phyloP scores from a whole-genome alignment of 2,888 invertebrate genomes.

The Leucania comma region DNA sequence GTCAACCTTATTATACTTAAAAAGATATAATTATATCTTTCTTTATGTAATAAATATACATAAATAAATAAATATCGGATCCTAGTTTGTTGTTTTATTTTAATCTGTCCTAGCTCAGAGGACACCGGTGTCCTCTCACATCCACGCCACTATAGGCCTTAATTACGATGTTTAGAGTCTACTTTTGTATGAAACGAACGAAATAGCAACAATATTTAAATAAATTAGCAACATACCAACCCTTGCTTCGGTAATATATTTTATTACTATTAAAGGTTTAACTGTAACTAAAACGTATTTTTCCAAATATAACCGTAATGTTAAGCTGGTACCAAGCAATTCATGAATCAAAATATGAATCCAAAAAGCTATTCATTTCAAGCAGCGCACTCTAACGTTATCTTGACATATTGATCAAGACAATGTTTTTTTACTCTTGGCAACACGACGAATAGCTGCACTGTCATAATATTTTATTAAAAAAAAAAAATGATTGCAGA shows the following conservation, averaged over 20 bases:
- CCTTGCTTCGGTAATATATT: neutral
- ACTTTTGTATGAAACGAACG: no score
- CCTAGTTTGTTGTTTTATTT: neutral
- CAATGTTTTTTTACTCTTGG: constrained; percentile 6
- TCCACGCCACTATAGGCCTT: no score
- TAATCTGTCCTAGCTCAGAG: no score
- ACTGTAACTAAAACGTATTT: neutral
- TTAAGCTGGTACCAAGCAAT: neutral
- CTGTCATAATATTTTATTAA: neutral
- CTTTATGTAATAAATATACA: neutral
- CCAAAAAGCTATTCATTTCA: neutral
- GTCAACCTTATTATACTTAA: neutral
- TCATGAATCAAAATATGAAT: neutral
- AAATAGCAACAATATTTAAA: neutral
- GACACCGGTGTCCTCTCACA: no score
- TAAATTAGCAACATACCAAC: neutral
- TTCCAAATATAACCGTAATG: neutral
- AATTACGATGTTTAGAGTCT: no score
- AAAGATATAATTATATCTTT: no score
- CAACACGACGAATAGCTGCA: neutral
- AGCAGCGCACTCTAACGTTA: constrained; percentile 36
- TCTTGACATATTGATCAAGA: neutral
- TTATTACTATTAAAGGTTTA: neutral
- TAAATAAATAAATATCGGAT: neutral
- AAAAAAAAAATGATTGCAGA: neutral